Evolutionary conservation across 2,888 invertebrate species (phyloP).

Genomic region (Clepsis dumicolana): DNA sequence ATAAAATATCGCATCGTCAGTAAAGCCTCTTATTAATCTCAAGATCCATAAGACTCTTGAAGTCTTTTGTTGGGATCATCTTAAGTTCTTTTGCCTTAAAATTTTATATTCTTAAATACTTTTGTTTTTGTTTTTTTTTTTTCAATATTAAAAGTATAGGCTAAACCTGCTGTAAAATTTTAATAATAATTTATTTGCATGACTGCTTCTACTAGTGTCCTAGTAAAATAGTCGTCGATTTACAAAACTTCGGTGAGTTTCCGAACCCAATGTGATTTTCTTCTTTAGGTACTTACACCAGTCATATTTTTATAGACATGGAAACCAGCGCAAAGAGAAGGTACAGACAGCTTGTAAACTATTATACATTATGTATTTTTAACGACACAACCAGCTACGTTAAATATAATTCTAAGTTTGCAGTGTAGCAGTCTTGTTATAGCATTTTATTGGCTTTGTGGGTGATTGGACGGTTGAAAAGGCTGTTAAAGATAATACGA

Average conservation of each 20-base stretch:
- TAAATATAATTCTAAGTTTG: conserved; percentile 39
- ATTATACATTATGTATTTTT: conserved; percentile 1
- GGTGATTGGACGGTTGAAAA: conserved; percentile 63
- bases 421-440: conserved; percentile 44
- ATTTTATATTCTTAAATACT: not conserved
- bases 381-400: conserved; percentile 14
- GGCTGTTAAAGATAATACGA: conserved; percentile 57
- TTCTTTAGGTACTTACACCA: no score
- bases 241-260: no score
- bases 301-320: no score
- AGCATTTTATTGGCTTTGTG: conserved; percentile 61
- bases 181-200: no score
- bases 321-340: not conserved
- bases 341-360: not conserved
- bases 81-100: conserved; percentile 28
- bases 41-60: conserved; percentile 37
- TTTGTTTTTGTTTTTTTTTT: not conserved
- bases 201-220: no score
- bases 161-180: not conserved
- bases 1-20: conserved; percentile 31
- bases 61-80: conserved; percentile 29
- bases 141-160: not conserved
- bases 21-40: conserved; percentile 39
- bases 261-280: no score
- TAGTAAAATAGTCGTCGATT: no score